Evolutionary conservation across 2,113 vertebrate species (phyloP).

Genomic region (Atrichornis clamosus): DNA sequence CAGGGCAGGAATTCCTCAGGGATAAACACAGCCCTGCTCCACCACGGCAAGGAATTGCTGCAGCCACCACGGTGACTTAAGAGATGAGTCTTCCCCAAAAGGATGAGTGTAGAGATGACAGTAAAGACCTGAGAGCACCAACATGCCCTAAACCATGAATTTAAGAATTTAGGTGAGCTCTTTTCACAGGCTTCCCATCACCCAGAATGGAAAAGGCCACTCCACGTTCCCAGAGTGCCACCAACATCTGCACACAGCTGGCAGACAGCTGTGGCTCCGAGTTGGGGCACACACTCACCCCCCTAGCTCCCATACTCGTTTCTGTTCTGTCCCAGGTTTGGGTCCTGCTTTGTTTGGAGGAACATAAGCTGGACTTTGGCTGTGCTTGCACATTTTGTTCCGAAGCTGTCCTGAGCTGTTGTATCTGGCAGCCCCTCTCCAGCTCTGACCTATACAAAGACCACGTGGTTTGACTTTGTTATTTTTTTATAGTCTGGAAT

Average conservation of each 20-base stretch:
- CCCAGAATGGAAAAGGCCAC: neutral
- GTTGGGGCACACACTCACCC: neutral
- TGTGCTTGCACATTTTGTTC: neutral
- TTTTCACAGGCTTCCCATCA: neutral
- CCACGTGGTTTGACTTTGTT: slow-evolving; percentile 31
- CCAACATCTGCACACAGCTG: slow-evolving; percentile 17
- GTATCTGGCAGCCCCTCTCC: slow-evolving; percentile 19
- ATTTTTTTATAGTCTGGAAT: slow-evolving; percentile 36
- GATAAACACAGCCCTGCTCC: neutral
- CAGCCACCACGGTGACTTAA: neutral
- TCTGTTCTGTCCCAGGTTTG: neutral
- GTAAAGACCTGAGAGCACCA: neutral
- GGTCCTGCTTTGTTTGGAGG: neutral
- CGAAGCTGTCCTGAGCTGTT: slow-evolving; percentile 1
- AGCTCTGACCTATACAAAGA: slow-evolving; percentile 38
- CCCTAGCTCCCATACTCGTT: neutral
- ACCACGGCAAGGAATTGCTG: neutral
- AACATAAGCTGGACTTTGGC: neutral
- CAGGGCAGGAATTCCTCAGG: neutral
- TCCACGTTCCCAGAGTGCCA: neutral
- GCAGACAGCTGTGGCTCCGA: neutral
- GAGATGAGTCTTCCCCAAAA: neutral
- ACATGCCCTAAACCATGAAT: neutral
- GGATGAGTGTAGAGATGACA: neutral
- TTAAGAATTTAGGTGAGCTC: neutral